Conservation (phyloP, 2,888 invertebrate genomes). For the Alcis repandata region DNA sequence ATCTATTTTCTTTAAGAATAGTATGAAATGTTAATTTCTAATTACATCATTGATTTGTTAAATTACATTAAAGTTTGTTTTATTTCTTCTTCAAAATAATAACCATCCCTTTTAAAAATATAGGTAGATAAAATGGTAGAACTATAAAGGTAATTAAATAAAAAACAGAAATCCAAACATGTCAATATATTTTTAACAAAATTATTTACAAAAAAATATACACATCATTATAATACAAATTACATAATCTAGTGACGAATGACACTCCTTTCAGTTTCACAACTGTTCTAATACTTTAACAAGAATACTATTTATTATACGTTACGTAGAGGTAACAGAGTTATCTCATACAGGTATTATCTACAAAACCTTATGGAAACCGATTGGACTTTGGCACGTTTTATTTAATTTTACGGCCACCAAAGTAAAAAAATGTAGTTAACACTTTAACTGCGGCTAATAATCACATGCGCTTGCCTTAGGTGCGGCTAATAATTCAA, state of each 20-base stretch:
- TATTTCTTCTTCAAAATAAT: conserved; percentile 51
- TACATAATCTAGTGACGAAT: conserved; percentile 14
- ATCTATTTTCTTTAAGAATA: conserved; percentile 81
- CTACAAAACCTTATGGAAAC: not conserved
- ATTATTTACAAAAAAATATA: conserved; percentile 31
- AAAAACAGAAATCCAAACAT: conserved; percentile 12
- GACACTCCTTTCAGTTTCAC: not conserved
- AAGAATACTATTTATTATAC: conserved; percentile 1
- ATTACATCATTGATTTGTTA: conserved; percentile 84
- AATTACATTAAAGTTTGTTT: conserved; percentile 65
- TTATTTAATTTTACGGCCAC: not conserved
- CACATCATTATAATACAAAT: conserved; percentile 13
- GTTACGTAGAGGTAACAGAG: not conserved
- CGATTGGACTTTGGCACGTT: not conserved
- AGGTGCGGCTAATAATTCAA: no score
- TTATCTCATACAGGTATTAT: not conserved
- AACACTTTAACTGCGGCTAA: no score
- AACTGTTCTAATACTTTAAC: conserved; percentile 1
- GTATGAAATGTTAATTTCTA: conserved; percentile 80
- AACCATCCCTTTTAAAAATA: no score
- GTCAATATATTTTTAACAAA: conserved; percentile 34
- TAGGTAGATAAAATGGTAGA: no score
- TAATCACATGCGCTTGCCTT: no score
- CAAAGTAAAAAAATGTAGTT: not conserved
- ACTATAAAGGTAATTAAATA: no score